Percentiles rank a stretch among this genome's conserved stretches.
phyloP scores from a whole-genome alignment of 1,140 invertebrate genomes.

The Drosophila sturtevanti region DNA sequence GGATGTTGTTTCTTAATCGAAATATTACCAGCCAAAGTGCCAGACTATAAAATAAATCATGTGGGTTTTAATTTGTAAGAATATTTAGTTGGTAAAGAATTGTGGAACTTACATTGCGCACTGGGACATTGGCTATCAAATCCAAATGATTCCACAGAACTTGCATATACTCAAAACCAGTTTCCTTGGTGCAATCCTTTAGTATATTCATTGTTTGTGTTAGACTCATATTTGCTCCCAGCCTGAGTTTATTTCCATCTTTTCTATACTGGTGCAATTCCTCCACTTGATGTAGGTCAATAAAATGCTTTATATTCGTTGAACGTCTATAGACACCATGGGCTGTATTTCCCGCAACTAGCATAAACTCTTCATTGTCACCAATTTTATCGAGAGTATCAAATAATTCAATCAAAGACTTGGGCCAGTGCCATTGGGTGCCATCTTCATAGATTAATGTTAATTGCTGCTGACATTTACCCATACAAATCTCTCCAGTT shows the following conservation, averaged over 20 bases:
- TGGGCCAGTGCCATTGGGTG: conserved; percentile 72
- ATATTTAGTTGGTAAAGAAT: not conserved
- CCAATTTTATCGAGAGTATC: conserved; percentile 84
- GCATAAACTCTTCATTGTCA: conserved; percentile 82
- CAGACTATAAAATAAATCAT: conserved; percentile 83
- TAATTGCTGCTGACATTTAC: conserved; percentile 61
- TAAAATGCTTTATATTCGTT: conserved; percentile 84
- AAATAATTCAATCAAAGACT: conserved; percentile 84
- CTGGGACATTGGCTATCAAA: conserved; percentile 88
- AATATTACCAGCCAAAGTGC: conserved; percentile 90
- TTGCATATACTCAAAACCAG: conserved; percentile 84
- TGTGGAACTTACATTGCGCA: conserved; percentile 85
- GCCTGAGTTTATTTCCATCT: conserved; percentile 75
- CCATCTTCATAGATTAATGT: conserved; percentile 74
- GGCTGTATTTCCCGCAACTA: conserved; percentile 85
- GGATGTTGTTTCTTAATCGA: conserved; percentile 88
- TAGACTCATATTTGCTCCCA: conserved; percentile 88
- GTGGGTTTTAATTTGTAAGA: not conserved
- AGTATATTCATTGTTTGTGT: conserved; percentile 87
- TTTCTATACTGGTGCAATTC: conserved; percentile 84
- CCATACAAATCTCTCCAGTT: conserved; percentile 46
- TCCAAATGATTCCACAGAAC: conserved; percentile 85
- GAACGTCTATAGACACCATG: conserved; percentile 86
- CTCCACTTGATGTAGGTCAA: conserved; percentile 88
- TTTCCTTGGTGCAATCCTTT: conserved; percentile 82